A percentile compares a stretch with the other conserved stretches of the same genome.
phyloP scores from a whole-genome alignment of 2,888 invertebrate species.

The Phortica magna region DNA sequence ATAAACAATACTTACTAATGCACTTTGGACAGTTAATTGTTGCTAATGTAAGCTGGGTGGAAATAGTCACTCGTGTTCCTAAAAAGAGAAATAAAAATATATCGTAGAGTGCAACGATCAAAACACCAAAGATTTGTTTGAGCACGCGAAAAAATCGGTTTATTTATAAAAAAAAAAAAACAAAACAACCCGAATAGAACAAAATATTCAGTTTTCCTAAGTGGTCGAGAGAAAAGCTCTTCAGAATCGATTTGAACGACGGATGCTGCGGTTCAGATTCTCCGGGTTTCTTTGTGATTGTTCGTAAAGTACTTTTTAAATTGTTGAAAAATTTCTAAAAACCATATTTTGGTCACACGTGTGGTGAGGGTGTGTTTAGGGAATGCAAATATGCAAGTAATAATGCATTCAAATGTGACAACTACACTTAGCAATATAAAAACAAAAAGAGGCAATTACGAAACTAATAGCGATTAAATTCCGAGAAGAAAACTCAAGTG shows the following conservation, averaged over 20 bases:
- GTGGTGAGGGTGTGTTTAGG: conserved; percentile 41
- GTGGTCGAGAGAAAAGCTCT: conserved; percentile 48
- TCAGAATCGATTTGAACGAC: conserved; percentile 66
- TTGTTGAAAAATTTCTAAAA: neutral
- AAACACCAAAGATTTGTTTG: conserved; percentile 15
- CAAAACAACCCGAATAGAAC: conserved; percentile 6
- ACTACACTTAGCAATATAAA: neutral
- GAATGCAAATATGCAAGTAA: conserved; percentile 50
- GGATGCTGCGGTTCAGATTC: conserved; percentile 57
- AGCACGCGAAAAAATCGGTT: conserved; percentile 1
- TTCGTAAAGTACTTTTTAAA: neutral
- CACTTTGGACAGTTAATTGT: neutral
- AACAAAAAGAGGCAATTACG: conserved; percentile 13
- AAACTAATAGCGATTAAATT: conserved; percentile 18
- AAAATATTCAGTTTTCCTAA: conserved; percentile 52
- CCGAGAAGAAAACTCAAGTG: conserved; percentile 7
- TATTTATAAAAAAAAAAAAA: conserved; percentile 32
- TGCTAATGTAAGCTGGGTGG: neutral
- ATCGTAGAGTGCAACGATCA: neutral
- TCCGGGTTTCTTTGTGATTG: neutral
- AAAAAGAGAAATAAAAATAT: neutral
- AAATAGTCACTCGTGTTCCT: neutral
- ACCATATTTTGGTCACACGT: neutral
- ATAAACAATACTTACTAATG: no score
- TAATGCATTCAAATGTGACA: conserved; percentile 9